Evolutionary conservation across 2,113 vertebrate genomes (phyloP), one percentile per base, ranked within the genome.

Genomic region (Mesocricetus auratus): DNA sequence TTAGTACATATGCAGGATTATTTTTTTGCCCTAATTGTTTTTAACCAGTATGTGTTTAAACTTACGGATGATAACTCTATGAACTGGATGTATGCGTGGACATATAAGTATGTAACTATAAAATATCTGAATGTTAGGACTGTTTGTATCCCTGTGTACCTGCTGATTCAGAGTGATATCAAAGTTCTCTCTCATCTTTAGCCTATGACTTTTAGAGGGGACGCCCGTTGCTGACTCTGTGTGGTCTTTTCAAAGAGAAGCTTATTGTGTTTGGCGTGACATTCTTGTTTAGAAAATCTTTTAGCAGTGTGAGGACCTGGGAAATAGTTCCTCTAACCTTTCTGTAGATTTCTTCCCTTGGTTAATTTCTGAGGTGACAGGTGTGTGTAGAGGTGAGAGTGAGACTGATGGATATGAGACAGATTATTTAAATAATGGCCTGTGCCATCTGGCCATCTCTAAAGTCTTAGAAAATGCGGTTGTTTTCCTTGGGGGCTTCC

Each of bases 241-340:
- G 83, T 60, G 24, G 22, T 62, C 60, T 83, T 93, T 90, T 50
- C 22, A 45, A 42, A 89, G 58, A 89, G 45, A 81, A 62, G 56
- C 66, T 24, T 16, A 17, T 71, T 71, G 77, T 21, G 31, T 53
- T 75, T 85, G 77, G 19, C 31, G 22, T 29, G 60, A 8, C n/a
- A 47, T 91, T 95, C n/a, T 11, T 42, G 42, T 93, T 89, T 93
- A 93, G 45, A 19, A 86, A 71, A 66, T 85, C 81, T 66, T 11
- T 10, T 85, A 22, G 73, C 9, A 29, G 66, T 89, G 24, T 96
- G 12, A 50, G 31, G 62, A 58, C 31, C 17, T 24, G 68, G 60
- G 77, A 33, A 60, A 9, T 68, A 62, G 3, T n/a, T 93, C 6
- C 64, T 77, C 26, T 94, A 31, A 39, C 21, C 36, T 86, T 73